Evolutionary conservation across 2,113 vertebrate species (phyloP).

Genomic region (Ptychochromis oligacanthus): DNA sequence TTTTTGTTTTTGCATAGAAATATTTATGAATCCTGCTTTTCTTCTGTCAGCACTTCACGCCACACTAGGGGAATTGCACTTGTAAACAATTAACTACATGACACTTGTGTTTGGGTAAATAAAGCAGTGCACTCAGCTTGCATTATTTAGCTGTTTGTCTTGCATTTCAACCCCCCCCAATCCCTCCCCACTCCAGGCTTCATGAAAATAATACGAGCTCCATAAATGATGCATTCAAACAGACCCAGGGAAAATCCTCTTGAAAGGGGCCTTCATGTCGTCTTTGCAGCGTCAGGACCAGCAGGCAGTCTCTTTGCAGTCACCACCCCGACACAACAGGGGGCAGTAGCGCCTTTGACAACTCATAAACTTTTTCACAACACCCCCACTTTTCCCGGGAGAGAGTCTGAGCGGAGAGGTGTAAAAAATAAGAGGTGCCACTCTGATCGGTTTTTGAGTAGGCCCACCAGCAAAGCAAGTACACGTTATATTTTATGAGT

Average conservation of each 20-base stretch:
- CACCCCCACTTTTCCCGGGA: neutral
- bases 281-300: conserved; percentile 48
- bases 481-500: neutral
- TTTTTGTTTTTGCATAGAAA: conserved; percentile 4
- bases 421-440: neutral
- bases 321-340: conserved; percentile 53
- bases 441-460: neutral
- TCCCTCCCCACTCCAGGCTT: neutral
- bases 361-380: neutral
- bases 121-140: conserved; percentile 48
- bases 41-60: neutral
- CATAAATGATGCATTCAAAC: conserved; percentile 44
- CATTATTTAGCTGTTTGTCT: conserved; percentile 60
- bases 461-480: neutral
- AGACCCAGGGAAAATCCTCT: conserved; percentile 13
- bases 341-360: conserved; percentile 17
- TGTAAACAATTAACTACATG: conserved; percentile 54
- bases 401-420: neutral
- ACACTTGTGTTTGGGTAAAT: conserved; percentile 56
- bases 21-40: conserved; percentile 6
- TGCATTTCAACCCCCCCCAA: neutral
- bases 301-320: neutral
- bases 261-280: neutral
- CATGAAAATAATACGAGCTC: conserved; percentile 32
- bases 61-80: conserved; percentile 22